Evolutionary conservation across 2,888 invertebrate species (phyloP).

Genomic region (Ennomos quercinarius): DNA sequence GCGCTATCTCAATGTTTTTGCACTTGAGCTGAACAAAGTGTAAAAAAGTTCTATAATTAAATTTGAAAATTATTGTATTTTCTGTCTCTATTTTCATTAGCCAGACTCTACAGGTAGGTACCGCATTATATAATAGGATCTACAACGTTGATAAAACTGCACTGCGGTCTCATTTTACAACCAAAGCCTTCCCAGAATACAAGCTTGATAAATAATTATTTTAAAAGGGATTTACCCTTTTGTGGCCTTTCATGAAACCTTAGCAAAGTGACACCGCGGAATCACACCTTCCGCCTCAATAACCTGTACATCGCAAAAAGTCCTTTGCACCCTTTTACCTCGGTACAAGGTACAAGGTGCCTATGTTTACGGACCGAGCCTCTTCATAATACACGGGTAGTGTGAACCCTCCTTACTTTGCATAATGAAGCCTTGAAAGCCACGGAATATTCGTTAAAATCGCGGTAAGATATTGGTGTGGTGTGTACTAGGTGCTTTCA

Average conservation of each 20-base stretch:
- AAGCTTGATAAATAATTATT: neutral
- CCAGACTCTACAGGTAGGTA: too few species aligned
- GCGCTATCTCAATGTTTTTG: too few species aligned
- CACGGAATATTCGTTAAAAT: slow-evolving; percentile 52
- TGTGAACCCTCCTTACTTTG: slow-evolving; percentile 58
- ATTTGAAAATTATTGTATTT: too few species aligned
- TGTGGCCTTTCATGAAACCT: slow-evolving; percentile 5
- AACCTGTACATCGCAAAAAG: slow-evolving; percentile 34
- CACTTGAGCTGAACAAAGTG: too few species aligned
- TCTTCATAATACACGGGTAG: slow-evolving; percentile 37
- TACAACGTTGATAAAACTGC: too few species aligned
- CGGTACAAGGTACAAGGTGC: slow-evolving; percentile 16
- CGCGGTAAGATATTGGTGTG: slow-evolving; percentile 19
- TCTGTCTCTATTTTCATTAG: too few species aligned
- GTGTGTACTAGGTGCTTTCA: slow-evolving; percentile 8
- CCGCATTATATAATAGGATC: too few species aligned
- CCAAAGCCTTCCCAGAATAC: neutral
- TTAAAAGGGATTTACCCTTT: slow-evolving; percentile 1
- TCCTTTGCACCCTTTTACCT: slow-evolving; percentile 20
- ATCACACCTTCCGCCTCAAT: slow-evolving; percentile 37
- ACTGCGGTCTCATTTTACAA: too few species aligned
- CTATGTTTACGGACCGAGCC: slow-evolving; percentile 39
- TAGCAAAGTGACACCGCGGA: slow-evolving; percentile 32
- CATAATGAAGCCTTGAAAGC: slow-evolving; percentile 62
- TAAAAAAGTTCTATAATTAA: too few species aligned